Percentiles rank a stretch among this genome's conserved stretches.
Conservation (phyloP, 1,140 invertebrate genomes). For the Plutomurus gul region DNA sequence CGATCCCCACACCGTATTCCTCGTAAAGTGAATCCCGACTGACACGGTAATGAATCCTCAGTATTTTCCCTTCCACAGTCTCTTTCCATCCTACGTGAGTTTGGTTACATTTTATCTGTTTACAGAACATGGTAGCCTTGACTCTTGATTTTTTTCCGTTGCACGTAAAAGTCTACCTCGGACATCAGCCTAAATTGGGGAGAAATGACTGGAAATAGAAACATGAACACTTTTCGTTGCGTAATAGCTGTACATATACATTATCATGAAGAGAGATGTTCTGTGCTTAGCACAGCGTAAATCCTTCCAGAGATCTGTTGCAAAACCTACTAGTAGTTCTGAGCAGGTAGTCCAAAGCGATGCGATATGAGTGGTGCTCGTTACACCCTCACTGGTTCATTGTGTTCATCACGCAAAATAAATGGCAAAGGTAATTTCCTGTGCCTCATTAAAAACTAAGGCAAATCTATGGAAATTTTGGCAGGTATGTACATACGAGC, state of each 20-base stretch:
- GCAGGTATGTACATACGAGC: no score
- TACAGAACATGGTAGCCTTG: neutral
- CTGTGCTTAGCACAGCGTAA: conserved; percentile 3
- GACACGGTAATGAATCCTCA: neutral
- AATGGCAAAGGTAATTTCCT: no score
- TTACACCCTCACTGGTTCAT: no score
- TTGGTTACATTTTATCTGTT: no score
- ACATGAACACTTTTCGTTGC: neutral
- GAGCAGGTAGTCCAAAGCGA: neutral
- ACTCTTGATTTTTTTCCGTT: neutral
- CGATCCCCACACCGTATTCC: no score
- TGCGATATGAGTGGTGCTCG: no score
- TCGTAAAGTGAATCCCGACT: neutral
- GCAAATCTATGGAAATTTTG: no score
- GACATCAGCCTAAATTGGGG: neutral
- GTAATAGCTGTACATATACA: neutral
- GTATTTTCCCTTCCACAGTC: no score
- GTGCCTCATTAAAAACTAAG: no score
- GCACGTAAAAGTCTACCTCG: neutral
- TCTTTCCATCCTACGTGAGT: no score
- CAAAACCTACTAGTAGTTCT: no score
- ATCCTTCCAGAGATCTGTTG: conserved; percentile 22
- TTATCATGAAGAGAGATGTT: neutral
- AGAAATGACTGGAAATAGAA: neutral
- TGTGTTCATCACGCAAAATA: no score